phyloP scores from a whole-genome alignment of 2,113 vertebrate species.

The Malurus cyaneus region DNA sequence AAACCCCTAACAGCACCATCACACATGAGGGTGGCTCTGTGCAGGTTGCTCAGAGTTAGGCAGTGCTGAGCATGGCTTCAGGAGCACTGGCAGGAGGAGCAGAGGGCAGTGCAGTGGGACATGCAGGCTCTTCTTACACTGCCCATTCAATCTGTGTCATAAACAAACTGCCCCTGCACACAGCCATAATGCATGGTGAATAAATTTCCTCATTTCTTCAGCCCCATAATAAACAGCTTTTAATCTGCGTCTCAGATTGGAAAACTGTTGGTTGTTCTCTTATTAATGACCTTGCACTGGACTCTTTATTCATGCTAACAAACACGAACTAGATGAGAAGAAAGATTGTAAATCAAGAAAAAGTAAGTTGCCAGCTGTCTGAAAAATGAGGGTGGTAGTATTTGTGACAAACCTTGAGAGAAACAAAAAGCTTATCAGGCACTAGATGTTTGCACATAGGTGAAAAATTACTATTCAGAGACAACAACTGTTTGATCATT shows the following conservation, averaged over 20 bases:
- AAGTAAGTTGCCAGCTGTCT: background rate
- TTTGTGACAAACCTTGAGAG: background rate
- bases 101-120: background rate
- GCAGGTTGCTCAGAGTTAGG: background rate
- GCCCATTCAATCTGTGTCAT: background rate
- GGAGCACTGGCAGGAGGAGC: accelerated
- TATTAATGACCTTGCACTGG: background rate
- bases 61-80: accelerated
- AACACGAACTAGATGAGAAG: background rate
- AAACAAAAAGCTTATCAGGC: background rate
- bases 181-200: background rate
- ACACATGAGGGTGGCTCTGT: background rate
- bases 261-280: background rate
- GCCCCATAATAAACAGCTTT: background rate
- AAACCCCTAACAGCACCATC: background rate
- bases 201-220: background rate
- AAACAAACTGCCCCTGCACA: background rate
- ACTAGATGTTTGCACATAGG: background rate
- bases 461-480: background rate
- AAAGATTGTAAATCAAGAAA: background rate
- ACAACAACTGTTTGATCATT: background rate
- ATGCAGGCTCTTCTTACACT: background rate
- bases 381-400: background rate
- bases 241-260: background rate
- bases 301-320: background rate